phyloP scores from a whole-genome alignment of 1,140 invertebrate genomes.

The Chironomus striatipennis region DNA sequence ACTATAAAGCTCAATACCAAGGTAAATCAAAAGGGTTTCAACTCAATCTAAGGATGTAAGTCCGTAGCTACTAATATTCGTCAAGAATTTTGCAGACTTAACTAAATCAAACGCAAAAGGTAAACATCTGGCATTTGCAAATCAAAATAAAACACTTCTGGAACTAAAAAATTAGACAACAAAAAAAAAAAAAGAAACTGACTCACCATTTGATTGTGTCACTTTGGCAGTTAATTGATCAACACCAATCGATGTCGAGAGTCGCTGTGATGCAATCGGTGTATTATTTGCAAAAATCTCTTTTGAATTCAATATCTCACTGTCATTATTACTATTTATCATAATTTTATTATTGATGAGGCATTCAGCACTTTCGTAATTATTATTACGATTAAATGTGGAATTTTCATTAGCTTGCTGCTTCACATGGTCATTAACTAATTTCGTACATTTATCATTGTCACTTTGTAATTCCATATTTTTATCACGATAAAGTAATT shows the following conservation, averaged over 20 bases:
- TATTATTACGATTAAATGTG: background rate
- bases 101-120: no score
- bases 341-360: background rate
- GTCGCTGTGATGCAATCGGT: background rate
- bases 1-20: no score
- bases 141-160: no score
- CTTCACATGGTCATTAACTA: background rate
- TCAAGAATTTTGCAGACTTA: no score
- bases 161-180: no score
- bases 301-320: background rate
- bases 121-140: no score
- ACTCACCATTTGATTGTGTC: background rate
- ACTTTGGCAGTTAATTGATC: background rate
- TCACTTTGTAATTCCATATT: background rate
- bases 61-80: no score
- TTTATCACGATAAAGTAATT: background rate
- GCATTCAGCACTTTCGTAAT: background rate
- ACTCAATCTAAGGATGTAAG: no score
- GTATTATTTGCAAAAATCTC: background rate
- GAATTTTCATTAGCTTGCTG: background rate
- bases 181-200: no score
- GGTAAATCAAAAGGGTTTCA: no score
- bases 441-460: slow-evolving; percentile 6
- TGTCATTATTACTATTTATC: background rate
- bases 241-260: background rate